Evolutionary conservation across 1,140 invertebrate genomes (phyloP).

Genomic region (Drosophila fuyamai): DNA sequence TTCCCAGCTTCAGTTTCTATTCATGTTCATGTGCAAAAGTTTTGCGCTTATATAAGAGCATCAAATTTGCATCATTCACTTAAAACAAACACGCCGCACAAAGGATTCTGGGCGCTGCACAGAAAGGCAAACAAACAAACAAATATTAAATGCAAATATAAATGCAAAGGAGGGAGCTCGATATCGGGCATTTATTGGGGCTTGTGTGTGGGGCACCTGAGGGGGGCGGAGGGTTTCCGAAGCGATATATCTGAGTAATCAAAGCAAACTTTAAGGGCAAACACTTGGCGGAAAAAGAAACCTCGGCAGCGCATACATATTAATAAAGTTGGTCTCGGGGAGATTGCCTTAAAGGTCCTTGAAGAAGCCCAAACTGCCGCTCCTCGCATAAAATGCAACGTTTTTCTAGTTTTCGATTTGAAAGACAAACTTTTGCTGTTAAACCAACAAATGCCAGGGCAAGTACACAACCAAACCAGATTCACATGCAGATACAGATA

Average conservation of each 20-base stretch:
- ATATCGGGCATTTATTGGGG: conserved; percentile 46
- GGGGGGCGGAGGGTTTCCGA: not conserved
- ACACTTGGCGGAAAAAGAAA: conserved; percentile 26
- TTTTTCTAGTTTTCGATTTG: conserved; percentile 82
- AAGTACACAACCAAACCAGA: conserved; percentile 18
- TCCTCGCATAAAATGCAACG: conserved; percentile 61
- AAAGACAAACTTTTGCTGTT: conserved; percentile 81
- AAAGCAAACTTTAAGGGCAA: conserved; percentile 29
- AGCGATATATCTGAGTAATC: conserved; percentile 44
- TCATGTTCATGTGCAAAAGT: conserved; percentile 79
- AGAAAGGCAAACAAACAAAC: conserved; percentile 67
- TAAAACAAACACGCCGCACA: conserved; percentile 70
- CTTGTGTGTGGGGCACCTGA: conserved; percentile 20
- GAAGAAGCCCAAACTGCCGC: conserved; percentile 39
- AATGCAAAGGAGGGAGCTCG: conserved; percentile 61
- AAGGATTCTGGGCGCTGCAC: conserved; percentile 42
- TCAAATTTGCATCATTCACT: conserved; percentile 83
- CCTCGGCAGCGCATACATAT: conserved; percentile 20
- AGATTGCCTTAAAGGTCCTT: conserved; percentile 66
- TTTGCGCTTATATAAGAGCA: conserved; percentile 78
- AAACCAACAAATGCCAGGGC: conserved; percentile 68
- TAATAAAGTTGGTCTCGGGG: conserved; percentile 36
- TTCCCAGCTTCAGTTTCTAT: conserved; percentile 30
- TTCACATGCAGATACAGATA: conserved; percentile 21
- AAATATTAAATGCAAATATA: conserved; percentile 82